These are phyloP conservation scores for Solea solea DNA, from an alignment of 2,113 vertebrate genomes.

Conservation along the genomic window DNA sequence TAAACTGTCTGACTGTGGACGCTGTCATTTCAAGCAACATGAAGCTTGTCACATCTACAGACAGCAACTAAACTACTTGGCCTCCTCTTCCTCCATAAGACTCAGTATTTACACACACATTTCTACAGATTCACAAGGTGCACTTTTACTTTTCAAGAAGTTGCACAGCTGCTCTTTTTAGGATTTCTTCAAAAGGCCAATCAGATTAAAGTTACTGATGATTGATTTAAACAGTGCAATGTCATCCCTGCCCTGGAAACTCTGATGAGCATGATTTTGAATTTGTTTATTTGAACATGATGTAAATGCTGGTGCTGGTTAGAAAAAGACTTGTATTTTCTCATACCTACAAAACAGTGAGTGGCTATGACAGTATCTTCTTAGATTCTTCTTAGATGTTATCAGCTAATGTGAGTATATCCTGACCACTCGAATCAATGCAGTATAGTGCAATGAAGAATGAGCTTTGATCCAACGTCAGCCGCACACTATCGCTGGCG, in stretches of 20 bases:
- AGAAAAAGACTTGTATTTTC: too few species aligned
- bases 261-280: too few species aligned
- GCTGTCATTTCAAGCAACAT: slow-evolving; percentile 12
- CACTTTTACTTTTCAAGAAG: not conserved
- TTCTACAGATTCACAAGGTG: not conserved
- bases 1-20: slow-evolving; percentile 13
- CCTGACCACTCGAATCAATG: slow-evolving; percentile 2
- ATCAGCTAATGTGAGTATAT: not conserved
- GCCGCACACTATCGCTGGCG: slow-evolving; percentile 11
- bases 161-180: too few species aligned
- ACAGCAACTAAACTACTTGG: not conserved
- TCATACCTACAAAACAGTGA: too few species aligned
- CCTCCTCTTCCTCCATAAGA: not conserved
- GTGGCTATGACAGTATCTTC: not conserved
- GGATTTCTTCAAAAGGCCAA: too few species aligned
- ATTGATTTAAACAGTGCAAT: too few species aligned
- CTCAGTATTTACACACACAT: not conserved
- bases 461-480: slow-evolving; percentile 32
- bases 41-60: slow-evolving; percentile 20
- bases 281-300: too few species aligned
- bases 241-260: too few species aligned
- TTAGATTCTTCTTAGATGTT: not conserved
- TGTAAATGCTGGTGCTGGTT: too few species aligned
- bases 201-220: too few species aligned
- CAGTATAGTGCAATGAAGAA: slow-evolving; percentile 5